Conservation (phyloP, 2,888 invertebrate genomes). For the Eilema sororculum region DNA sequence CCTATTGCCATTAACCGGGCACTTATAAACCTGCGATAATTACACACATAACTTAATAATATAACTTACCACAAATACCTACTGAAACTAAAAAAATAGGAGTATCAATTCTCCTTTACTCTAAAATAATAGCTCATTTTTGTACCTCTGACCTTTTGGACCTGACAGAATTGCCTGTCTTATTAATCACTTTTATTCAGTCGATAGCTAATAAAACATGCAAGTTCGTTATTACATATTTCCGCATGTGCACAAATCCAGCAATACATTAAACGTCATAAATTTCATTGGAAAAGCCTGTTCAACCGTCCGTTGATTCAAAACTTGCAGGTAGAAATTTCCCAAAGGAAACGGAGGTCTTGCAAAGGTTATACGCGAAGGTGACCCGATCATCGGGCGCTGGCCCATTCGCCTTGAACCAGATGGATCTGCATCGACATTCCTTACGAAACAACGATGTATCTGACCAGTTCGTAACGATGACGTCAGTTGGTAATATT, state of each 20-base stretch:
- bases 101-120: neutral
- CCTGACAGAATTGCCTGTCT: neutral
- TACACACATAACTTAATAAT: too few species aligned
- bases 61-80: neutral
- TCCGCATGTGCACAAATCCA: constrained; percentile 20
- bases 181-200: neutral
- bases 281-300: constrained; percentile 62
- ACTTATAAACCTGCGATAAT: too few species aligned
- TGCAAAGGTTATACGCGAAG: constrained; percentile 76
- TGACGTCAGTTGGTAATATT: constrained; percentile 27
- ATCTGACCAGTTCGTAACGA: constrained; percentile 33
- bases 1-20: too few species aligned
- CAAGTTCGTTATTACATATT: neutral
- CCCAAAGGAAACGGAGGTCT: constrained; percentile 74
- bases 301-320: constrained; percentile 46
- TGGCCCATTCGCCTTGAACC: constrained; percentile 76
- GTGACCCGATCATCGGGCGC: constrained; percentile 72
- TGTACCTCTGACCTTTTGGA: neutral
- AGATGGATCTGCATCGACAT: constrained; percentile 65
- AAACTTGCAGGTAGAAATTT: constrained; percentile 70
- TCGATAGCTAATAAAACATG: neutral
- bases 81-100: neutral
- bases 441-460: constrained; percentile 61
- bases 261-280: constrained; percentile 27
- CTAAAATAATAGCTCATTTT: neutral